Evolutionary conservation across 2,888 invertebrate species (phyloP), one percentile per base, ranked within the genome.

Genomic region (Furcula furcula): DNA sequence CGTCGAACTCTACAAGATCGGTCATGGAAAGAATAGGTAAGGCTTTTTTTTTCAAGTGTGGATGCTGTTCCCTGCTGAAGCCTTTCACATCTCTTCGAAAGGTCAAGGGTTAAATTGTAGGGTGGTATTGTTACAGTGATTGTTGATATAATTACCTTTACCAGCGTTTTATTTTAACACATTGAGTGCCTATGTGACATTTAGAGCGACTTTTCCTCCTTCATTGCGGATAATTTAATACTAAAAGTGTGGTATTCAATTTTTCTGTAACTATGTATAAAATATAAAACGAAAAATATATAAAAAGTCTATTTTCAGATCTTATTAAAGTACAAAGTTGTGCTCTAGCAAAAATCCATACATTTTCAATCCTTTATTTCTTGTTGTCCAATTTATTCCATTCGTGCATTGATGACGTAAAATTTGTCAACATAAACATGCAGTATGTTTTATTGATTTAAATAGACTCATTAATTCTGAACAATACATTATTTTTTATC

Each of bases 1-100:
- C 90, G 94, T 97, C 85, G 97, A 97, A 90, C 93, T 97, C 68
- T 96, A 96, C 92, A 96, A 96, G 90, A 94, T 97, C 80, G 97
- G 97, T 82, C 95, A 94, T 88, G 95, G 96, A 80, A 97, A 97
- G 90, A 95, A 95, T 90, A 95, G 96, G 97, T 97, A 57, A 78
- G 75, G 33, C 34, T 36, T 39, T 42, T 42, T n/a, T 47, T 55
- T 55, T 47, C 49, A 48, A 55, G 60, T 54, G 58, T 55, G 72
- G 77, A 76, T 75, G 73, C 68, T 76, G 78, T 9, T 41, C n/a
- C n/a, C n/a, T 51, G 38, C 47, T 52, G 46, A 41, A 46, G 32
- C 21, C 30, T 50, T 58, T 55, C 48, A 48, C 36, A 51, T 52
- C 60, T 58, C 59, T 62, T 62, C 59, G 36, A 57, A 59, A 60